phyloP scores from a whole-genome alignment of 2,797 vertebrate species.

The Chaenodraco wilsoni region DNA sequence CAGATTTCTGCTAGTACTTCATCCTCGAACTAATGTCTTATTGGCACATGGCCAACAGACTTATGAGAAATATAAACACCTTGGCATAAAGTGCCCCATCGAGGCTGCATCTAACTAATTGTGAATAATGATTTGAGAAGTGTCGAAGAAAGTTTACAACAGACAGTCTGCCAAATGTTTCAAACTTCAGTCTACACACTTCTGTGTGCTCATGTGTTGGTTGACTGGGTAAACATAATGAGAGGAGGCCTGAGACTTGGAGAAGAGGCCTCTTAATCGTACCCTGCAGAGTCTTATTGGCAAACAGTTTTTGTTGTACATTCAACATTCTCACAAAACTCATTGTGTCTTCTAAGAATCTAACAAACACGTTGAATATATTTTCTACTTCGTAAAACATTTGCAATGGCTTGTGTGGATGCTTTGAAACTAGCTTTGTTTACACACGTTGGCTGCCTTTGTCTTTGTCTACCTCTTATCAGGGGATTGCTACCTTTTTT shows the following conservation, averaged over 20 bases:
- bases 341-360: neutral
- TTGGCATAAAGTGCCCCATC: slow-evolving; percentile 17
- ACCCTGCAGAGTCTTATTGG: neutral
- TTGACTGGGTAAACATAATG: slow-evolving; percentile 29
- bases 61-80: slow-evolving; percentile 47
- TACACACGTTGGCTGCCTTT: neutral
- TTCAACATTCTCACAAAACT: neutral
- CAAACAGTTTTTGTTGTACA: slow-evolving; percentile 5
- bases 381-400: slow-evolving; percentile 5
- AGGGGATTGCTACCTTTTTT: neutral
- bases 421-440: neutral
- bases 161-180: slow-evolving; percentile 23
- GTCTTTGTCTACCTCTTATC: neutral
- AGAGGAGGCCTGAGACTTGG: slow-evolving; percentile 16
- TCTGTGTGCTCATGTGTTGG: slow-evolving; percentile 10
- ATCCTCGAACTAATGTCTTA: slow-evolving; percentile 30
- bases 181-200: slow-evolving; percentile 13
- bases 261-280: slow-evolving; percentile 7
- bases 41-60: slow-evolving; percentile 39
- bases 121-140: slow-evolving; percentile 37
- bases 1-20: slow-evolving; percentile 17
- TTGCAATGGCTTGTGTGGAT: neutral
- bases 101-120: slow-evolving; percentile 43
- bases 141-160: slow-evolving; percentile 15
- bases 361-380: neutral